These are phyloP conservation scores for Cylindroiulus punctatus DNA, from an alignment of 2,888 invertebrate species.

Conservation along the genomic window DNA sequence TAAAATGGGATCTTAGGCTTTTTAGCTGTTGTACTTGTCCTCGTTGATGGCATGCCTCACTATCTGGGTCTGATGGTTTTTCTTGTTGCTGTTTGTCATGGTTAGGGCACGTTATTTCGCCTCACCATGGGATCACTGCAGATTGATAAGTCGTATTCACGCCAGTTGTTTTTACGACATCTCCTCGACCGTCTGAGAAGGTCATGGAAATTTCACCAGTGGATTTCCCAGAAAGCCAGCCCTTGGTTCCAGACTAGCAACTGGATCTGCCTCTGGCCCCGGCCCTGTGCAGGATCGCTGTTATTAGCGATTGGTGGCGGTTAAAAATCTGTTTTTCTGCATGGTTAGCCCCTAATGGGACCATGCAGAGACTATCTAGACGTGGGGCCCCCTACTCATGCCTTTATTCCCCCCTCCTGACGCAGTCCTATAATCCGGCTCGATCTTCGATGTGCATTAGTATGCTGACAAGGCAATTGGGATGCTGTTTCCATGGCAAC, in stretches of 20 bases:
- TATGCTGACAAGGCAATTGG: constrained; percentile 52
- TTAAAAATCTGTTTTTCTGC: constrained; percentile 51
- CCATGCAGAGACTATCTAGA: constrained; percentile 41
- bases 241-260: not conserved
- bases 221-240: not conserved
- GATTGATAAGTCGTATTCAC: not conserved
- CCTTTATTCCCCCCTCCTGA: constrained; percentile 13
- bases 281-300: not conserved
- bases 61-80: not conserved
- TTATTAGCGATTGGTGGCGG: constrained; percentile 43
- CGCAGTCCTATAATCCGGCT: constrained; percentile 6
- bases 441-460: constrained; percentile 49
- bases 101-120: not conserved
- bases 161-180: constrained; percentile 35
- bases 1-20: not conserved
- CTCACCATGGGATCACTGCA: not conserved
- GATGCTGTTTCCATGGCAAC: constrained; percentile 49
- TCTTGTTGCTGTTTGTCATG: not conserved
- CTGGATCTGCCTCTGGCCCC: not conserved
- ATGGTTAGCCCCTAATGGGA: constrained; percentile 46
- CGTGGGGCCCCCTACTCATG: not conserved
- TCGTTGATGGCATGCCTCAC: not conserved
- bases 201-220: not conserved
- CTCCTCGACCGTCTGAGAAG: not conserved
- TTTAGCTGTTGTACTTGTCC: not conserved